Base-by-base conservation (phyloP, 2,113 vertebrate species). In the Sinocyclocheilus rhinocerous region DNA sequence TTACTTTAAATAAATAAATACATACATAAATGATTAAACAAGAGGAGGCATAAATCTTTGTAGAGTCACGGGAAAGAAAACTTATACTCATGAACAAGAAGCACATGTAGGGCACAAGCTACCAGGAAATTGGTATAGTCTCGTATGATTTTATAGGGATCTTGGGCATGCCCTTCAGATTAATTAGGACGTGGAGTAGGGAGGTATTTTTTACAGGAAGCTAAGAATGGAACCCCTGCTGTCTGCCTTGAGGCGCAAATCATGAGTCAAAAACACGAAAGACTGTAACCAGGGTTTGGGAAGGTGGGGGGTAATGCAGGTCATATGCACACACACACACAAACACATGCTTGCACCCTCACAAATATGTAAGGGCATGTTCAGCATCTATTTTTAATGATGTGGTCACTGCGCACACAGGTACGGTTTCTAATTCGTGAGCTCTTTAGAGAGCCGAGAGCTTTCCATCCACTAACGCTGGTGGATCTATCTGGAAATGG, bases 141-240 rank as follows among this genome's bases (percentile, higher is more conserved):
- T 93, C 94, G 95, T 95, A 95, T 95, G 94, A 95, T 97, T 99
- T 99, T 98, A 99, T 97, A 97, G 96, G 97, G 95, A 97, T 94
- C 94, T 96, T 95, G 96, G 96, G 96, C 95, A 96, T 96, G 96
- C 95, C 96, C 96, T 96, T 97, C 95, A 96, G 97, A 97, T 97
- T 99, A 98, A 99, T 97, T 99, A 97, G 97, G 95, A 96, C 89
- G 90, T 97, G 96, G 96, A 98, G 97, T 95, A 96, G 96, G 92
- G 97, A 98, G 97, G 96, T 96, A 95, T 95, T 96, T 98, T 97
- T 98, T 99, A 98, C 95, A 96, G 96, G 97, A 96, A 97, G 96
- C 94, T 94, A 95, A 96, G 97, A 95, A 96, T 95, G 95, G 93
- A 95, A 95, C 97, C 96, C 97, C 97, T 96, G 96, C 96, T 96